Conservation (phyloP, 2,797 vertebrate species). For the Eidolon dupreanum region DNA sequence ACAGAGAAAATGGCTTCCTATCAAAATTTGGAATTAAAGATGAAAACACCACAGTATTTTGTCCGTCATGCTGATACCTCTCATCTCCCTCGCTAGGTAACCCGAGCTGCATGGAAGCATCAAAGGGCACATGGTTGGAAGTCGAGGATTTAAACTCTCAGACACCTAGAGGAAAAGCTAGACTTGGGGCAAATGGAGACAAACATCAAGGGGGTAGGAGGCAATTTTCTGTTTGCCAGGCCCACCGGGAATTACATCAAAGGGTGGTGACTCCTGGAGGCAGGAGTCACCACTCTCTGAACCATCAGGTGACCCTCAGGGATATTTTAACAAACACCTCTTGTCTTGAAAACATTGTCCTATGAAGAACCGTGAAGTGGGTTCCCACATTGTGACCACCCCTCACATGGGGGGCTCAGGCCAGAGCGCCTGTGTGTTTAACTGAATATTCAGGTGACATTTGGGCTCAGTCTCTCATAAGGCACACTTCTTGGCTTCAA, state of each 20-base stretch:
- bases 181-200: background rate
- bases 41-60: background rate
- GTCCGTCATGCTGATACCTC: background rate
- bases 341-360: background rate
- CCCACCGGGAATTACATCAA: background rate
- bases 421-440: background rate
- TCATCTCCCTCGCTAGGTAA: background rate
- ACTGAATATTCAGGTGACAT: background rate
- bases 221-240: background rate
- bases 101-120: background rate
- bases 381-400: background rate
- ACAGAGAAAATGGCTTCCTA: slow-evolving; percentile 19
- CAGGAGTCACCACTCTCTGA: background rate
- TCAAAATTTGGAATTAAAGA: background rate
- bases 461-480: background rate
- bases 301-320: background rate
- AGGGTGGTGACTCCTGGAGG: background rate
- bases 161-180: background rate
- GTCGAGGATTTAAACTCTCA: background rate
- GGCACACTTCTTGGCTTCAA: background rate
- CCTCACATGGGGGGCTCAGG: background rate
- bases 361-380: background rate
- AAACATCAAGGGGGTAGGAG: background rate
- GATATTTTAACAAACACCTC: background rate
- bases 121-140: background rate